Conservation (phyloP, 2,113 vertebrate genomes). For the Callocephalon fimbriatum region DNA sequence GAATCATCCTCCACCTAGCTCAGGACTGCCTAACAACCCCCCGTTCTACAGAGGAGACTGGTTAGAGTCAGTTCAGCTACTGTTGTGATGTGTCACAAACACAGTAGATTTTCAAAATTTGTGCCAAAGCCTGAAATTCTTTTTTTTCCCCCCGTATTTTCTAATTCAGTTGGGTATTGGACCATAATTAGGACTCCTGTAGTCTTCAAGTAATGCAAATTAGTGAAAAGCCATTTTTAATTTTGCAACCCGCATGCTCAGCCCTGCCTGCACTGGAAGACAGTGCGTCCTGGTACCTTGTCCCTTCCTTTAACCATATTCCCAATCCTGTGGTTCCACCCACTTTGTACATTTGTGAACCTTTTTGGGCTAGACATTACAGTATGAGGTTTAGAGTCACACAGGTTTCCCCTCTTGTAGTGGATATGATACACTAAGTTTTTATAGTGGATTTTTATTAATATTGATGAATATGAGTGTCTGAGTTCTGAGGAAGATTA, state of each 20-base stretch:
- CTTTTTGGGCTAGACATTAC: not conserved
- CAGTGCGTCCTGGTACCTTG: fast-evolving
- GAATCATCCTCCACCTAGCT: not conserved
- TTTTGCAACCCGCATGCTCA: not conserved
- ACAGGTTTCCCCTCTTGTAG: not conserved
- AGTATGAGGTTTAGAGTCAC: not conserved
- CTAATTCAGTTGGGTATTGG: not conserved
- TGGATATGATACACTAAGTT: not conserved
- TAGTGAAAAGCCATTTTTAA: not conserved
- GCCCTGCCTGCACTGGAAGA: not conserved
- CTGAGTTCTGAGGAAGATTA: not conserved
- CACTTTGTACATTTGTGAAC: not conserved
- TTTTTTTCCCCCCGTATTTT: not conserved
- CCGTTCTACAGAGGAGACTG: not conserved
- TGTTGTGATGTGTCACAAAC: not conserved
- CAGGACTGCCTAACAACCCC: not conserved
- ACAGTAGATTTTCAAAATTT: not conserved
- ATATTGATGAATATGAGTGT: not conserved
- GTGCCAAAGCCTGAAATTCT: fast-evolving
- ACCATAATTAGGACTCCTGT: not conserved
- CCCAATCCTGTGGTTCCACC: fast-evolving
- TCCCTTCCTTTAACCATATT: not conserved
- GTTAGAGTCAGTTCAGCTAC: not conserved
- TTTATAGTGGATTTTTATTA: not conserved
- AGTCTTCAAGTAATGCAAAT: not conserved